A percentile compares a stretch with the other conserved stretches of the same genome.
These are phyloP conservation scores for Pempheris klunzingeri DNA, from an alignment of 2,797 vertebrate species.

Conservation along the genomic window DNA sequence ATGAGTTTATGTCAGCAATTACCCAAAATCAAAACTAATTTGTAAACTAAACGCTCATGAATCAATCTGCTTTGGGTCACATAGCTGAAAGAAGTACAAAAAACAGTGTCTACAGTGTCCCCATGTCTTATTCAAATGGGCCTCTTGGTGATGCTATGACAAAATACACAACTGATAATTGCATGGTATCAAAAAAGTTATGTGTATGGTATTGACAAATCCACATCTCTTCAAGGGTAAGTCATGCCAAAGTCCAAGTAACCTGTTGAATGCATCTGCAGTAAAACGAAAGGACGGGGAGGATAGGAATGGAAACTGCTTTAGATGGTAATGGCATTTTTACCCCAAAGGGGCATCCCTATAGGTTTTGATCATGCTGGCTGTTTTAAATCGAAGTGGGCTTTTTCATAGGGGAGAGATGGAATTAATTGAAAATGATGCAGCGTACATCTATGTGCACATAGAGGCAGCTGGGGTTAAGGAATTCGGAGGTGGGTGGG, in stretches of 20 bases:
- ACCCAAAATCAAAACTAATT: conserved; percentile 20
- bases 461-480: conserved; percentile 27
- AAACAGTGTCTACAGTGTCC: background rate
- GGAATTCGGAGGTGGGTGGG: conserved; percentile 1
- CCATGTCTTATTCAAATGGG: background rate
- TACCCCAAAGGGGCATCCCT: conserved; percentile 39
- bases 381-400: conserved; percentile 48
- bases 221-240: conserved; percentile 28
- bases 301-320: conserved; percentile 55
- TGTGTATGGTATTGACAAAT: conserved; percentile 28
- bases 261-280: conserved; percentile 45
- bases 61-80: background rate
- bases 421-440: conserved; percentile 73
- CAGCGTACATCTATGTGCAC: conserved; percentile 1
- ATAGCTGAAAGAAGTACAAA: background rate
- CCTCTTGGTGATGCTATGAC: background rate
- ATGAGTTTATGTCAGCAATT: conserved; percentile 7
- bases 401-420: conserved; percentile 51
- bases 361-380: conserved; percentile 47
- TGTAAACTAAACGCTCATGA: background rate
- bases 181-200: conserved; percentile 13
- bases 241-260: conserved; percentile 25
- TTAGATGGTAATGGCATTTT: conserved; percentile 71
- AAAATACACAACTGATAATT: conserved; percentile 1
- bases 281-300: conserved; percentile 42